Base-by-base conservation (phyloP, 2,113 vertebrate species). In the Theristicus caerulescens region DNA sequence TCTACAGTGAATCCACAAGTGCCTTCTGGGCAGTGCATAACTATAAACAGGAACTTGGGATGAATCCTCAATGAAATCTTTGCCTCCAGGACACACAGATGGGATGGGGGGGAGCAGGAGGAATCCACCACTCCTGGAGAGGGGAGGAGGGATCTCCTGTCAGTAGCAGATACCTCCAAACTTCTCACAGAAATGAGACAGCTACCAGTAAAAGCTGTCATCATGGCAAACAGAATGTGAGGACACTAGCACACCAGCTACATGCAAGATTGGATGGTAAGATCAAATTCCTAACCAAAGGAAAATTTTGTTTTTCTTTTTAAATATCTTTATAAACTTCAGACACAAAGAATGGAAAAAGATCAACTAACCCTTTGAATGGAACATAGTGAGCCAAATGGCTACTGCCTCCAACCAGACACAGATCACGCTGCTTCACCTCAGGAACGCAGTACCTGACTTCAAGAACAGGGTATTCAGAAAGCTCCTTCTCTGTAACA, bases 401-500 rank as follows among this genome's bases (percentile, higher is more conserved):
- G 36, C 34, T 65, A 34, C 42, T 84, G 55, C 18, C 16, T 81
- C 59, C 57, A 8, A 6, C 11, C 38, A 72, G 65, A 20, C 21
- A 34, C 7, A 54, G 34, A 57, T 36, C 40, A 67, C 25, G 6
- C 13, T 67, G 49, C 44, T 64, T 67, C 70, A 71, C 66, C 34
- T 66, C 1, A 0, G 29, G 16, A 71, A 82, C 0, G 1, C 26
- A 54, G 16, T 20, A 65, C 18, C 14, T 14, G 2, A 78, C 42
- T 46, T 32, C n/a, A 88, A 42, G 46, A 65, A 54, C 14, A 27
- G 34, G 9, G 25, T 17, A 54, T 32, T 34, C 51, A 77, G 31
- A 71, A 82, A 65, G 27, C 7, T 71, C n/a, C 14, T 65, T 72
- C 67, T 65, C 62, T 64, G 6, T 21, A 67, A 69, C 0, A 2